Conservation (phyloP, 2,888 invertebrate species). For the Drosophila kuntzei region DNA sequence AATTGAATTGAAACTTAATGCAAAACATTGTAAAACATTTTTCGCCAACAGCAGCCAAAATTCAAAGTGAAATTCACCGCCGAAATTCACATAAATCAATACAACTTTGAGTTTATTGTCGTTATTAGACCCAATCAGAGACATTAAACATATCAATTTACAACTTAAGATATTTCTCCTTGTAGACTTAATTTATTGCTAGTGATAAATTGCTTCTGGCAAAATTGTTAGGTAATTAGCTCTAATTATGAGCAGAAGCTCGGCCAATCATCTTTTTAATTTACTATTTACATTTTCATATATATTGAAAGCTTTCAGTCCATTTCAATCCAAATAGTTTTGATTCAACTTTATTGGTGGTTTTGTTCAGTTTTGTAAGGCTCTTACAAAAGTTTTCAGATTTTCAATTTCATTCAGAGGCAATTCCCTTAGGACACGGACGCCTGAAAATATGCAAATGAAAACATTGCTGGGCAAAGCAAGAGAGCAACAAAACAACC, state of each 20-base stretch:
- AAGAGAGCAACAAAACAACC: conserved; percentile 10
- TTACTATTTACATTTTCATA: conserved; percentile 1
- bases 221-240: background rate
- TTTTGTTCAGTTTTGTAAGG: conserved; percentile 9
- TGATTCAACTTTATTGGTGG: conserved; percentile 10
- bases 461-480: conserved; percentile 29
- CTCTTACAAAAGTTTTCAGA: conserved; percentile 20
- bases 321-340: conserved; percentile 18
- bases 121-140: too few species aligned
- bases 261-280: background rate
- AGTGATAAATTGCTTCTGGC: background rate
- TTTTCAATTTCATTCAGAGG: conserved; percentile 33
- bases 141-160: background rate
- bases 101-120: conserved; percentile 1
- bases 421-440: conserved; percentile 1
- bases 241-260: background rate
- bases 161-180: background rate
- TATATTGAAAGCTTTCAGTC: conserved; percentile 12
- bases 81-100: background rate
- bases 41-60: conserved; percentile 3
- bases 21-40: conserved; percentile 25
- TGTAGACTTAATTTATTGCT: too few species aligned
- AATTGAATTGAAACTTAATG: conserved; percentile 30
- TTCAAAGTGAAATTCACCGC: background rate
- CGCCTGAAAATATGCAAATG: conserved; percentile 46